A percentile compares a stretch with the other conserved stretches of the same genome.
phyloP scores from a whole-genome alignment of 2,888 invertebrate species.

The Sinopyrophorus schimmeli region DNA sequence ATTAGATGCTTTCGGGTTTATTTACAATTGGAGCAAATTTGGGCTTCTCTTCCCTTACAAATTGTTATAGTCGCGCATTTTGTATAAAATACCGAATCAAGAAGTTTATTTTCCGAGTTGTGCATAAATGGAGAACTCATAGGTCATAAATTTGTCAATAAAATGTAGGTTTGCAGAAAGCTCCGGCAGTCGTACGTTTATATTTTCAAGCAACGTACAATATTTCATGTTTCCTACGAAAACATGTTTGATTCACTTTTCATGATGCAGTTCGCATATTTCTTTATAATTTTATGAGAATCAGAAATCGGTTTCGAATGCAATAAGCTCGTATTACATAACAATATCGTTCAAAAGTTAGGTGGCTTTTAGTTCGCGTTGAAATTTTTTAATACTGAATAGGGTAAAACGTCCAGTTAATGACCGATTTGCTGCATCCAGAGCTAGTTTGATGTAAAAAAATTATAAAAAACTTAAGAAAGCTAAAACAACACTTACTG shows the following conservation, averaged over 20 bases:
- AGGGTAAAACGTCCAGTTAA: too few relatives aligned
- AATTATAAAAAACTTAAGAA: too few relatives aligned
- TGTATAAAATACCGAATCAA: slow-evolving; percentile 6
- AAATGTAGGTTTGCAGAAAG: slow-evolving; percentile 28
- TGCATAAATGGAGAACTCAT: slow-evolving; percentile 26
- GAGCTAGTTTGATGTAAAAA: too few relatives aligned
- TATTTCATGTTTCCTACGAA: slow-evolving; percentile 26
- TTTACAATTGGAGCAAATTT: neutral
- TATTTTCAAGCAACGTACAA: slow-evolving; percentile 21
- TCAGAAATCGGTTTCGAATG: too few relatives aligned
- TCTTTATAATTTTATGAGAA: too few relatives aligned
- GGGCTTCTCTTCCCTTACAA: too few relatives aligned
- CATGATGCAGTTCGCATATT: slow-evolving; percentile 8
- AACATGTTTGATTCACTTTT: slow-evolving; percentile 19
- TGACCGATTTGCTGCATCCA: too few relatives aligned
- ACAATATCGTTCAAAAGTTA: too few relatives aligned
- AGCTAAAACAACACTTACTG: too few relatives aligned
- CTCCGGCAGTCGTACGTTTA: slow-evolving; percentile 27
- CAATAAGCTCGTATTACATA: too few relatives aligned
- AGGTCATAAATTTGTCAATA: slow-evolving; percentile 29
- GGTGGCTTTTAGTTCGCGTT: too few relatives aligned
- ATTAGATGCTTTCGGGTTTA: neutral
- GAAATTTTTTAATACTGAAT: too few relatives aligned
- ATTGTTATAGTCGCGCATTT: slow-evolving; percentile 9
- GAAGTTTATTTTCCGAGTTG: slow-evolving; percentile 18